Conservation (phyloP, 2,113 vertebrate species). For the Macroglossus sobrinus region DNA sequence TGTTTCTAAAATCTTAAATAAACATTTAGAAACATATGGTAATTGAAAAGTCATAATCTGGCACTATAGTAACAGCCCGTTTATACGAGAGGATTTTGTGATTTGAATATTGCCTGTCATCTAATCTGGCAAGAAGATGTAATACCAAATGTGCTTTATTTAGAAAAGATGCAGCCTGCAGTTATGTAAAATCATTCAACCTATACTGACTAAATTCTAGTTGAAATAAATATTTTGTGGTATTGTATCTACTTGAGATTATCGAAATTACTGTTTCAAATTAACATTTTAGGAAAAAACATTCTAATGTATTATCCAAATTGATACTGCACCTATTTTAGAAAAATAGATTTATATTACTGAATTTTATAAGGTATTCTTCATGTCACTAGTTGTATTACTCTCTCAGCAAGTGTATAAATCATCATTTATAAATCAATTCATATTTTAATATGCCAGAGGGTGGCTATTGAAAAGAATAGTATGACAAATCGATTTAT, state of each 20-base stretch:
- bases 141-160: slow-evolving; percentile 36
- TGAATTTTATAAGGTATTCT: slow-evolving; percentile 12
- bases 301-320: background rate
- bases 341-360: slow-evolving; percentile 24
- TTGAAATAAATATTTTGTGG: slow-evolving; percentile 38
- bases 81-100: slow-evolving; percentile 31
- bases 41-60: slow-evolving; percentile 59
- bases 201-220: background rate
- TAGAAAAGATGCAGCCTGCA: slow-evolving; percentile 17
- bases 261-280: background rate
- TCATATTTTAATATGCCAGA: slow-evolving; percentile 42
- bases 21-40: slow-evolving; percentile 61
- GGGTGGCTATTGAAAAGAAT: slow-evolving; percentile 9
- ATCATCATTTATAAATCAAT: slow-evolving; percentile 57
- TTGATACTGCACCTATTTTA: background rate
- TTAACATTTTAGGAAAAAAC: background rate
- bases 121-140: slow-evolving; percentile 34
- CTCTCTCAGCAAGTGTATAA: slow-evolving; percentile 35
- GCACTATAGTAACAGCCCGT: background rate
- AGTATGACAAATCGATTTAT: background rate
- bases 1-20: slow-evolving; percentile 50
- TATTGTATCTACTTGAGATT: background rate
- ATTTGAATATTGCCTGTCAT: slow-evolving; percentile 61
- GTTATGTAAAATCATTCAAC: slow-evolving; percentile 24
- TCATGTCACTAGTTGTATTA: slow-evolving; percentile 33